phyloP scores from a whole-genome alignment of 2,113 vertebrate genomes.

The Marcusenius ussheri region DNA sequence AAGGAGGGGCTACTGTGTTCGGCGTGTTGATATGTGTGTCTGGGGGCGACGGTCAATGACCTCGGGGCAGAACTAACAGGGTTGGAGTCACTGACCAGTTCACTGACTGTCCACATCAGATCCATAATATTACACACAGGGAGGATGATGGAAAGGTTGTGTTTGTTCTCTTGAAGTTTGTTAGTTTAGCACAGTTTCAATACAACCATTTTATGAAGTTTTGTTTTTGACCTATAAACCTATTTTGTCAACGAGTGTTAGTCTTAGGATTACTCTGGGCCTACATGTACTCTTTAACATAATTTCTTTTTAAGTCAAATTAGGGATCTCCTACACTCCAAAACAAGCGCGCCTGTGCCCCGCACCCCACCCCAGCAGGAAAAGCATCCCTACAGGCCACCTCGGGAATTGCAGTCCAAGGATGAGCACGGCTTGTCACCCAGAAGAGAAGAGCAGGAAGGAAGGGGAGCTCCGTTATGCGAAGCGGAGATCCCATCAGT shows the following conservation, averaged over 20 bases:
- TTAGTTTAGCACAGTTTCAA: neutral
- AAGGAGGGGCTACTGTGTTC: neutral
- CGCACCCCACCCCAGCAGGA: neutral
- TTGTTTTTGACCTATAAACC: neutral
- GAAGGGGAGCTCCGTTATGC: neutral
- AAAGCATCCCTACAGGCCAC: neutral
- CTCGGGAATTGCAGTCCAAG: neutral
- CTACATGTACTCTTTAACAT: neutral
- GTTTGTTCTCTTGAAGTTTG: neutral
- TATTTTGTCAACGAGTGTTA: neutral
- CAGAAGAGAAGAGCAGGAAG: neutral
- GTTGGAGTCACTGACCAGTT: neutral
- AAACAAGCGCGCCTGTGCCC: neutral
- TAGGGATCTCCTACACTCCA: neutral
- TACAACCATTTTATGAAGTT: neutral
- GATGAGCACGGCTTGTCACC: neutral
- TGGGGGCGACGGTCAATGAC: neutral
- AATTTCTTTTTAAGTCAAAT: neutral
- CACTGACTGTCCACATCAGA: neutral
- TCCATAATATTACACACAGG: neutral
- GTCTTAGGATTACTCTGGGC: neutral
- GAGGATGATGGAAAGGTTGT: neutral
- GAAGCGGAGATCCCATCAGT: neutral
- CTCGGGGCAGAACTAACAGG: neutral
- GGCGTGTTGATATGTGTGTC: neutral